A percentile compares a stretch with the other conserved stretches of the same genome.
These are phyloP conservation scores for Pluvialis apricaria DNA, from an alignment of 2,113 vertebrate genomes.

Conservation along the genomic window DNA sequence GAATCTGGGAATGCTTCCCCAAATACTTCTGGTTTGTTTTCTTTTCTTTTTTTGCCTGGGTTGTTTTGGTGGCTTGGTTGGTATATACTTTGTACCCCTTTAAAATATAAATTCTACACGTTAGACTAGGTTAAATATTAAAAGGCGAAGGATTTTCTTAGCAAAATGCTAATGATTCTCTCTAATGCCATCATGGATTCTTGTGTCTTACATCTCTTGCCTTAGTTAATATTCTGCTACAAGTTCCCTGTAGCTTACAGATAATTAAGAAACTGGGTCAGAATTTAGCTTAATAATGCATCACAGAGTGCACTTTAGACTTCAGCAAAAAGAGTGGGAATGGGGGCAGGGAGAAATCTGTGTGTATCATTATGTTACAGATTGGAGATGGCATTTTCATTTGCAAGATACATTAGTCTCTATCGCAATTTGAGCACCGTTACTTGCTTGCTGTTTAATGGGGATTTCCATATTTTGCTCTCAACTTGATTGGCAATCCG, in stretches of 20 bases:
- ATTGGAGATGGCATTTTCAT: conserved; percentile 42
- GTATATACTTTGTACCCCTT: background rate
- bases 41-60: background rate
- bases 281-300: conserved; percentile 63
- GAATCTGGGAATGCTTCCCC: background rate
- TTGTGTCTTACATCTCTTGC: background rate
- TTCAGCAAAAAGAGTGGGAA: background rate
- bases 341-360: conserved; percentile 31
- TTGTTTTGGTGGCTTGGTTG: background rate
- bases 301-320: conserved; percentile 29
- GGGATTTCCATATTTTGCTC: conserved; percentile 26
- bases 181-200: background rate
- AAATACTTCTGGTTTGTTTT: background rate
- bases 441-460: conserved; percentile 5
- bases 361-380: conserved; percentile 22
- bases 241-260: conserved; percentile 38
- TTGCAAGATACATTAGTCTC: conserved; percentile 19
- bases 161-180: conserved; percentile 5
- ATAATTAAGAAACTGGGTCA: conserved; percentile 68
- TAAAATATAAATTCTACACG: background rate
- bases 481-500: background rate
- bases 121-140: background rate
- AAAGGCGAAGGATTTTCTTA: background rate
- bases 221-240: conserved; percentile 58
- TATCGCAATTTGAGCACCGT: background rate